These are phyloP conservation scores for Corticium candelabrum DNA, from an alignment of 37 sponge, comb jelly and placozoan genomes.

Conservation along the genomic window DNA sequence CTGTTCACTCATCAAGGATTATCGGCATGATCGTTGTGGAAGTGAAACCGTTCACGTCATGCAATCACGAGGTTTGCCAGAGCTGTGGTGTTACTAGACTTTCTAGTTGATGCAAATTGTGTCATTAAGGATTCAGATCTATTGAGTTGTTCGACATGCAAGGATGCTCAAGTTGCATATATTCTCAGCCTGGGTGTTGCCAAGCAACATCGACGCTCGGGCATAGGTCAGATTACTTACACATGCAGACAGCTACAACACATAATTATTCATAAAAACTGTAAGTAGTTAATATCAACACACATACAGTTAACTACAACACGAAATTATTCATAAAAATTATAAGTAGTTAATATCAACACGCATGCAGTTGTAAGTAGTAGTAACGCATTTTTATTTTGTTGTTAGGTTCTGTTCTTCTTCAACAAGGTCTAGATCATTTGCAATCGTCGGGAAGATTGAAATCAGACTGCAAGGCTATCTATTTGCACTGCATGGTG, in stretches of 20 bases:
- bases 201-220: background rate
- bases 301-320: too few relatives aligned
- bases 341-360: too few relatives aligned
- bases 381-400: too few relatives aligned
- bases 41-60: background rate
- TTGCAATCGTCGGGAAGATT: background rate
- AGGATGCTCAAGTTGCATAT: background rate
- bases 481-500: slow-evolving; percentile 24
- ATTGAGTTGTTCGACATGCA: background rate
- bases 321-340: too few relatives aligned
- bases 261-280: too few relatives aligned
- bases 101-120: too few relatives aligned
- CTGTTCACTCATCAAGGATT: background rate
- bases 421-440: background rate
- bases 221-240: slow-evolving; percentile 3
- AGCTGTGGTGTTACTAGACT: too few relatives aligned
- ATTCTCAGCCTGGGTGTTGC: background rate
- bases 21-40: background rate
- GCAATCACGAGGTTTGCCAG: background rate
- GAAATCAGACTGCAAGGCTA: slow-evolving; percentile 1
- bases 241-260: too few relatives aligned
- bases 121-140: background rate
- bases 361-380: too few relatives aligned
- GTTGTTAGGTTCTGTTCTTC: background rate
- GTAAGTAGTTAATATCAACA: too few relatives aligned